Evolutionary conservation across 2,113 vertebrate species (phyloP).

Genomic region (Lynx canadensis): DNA sequence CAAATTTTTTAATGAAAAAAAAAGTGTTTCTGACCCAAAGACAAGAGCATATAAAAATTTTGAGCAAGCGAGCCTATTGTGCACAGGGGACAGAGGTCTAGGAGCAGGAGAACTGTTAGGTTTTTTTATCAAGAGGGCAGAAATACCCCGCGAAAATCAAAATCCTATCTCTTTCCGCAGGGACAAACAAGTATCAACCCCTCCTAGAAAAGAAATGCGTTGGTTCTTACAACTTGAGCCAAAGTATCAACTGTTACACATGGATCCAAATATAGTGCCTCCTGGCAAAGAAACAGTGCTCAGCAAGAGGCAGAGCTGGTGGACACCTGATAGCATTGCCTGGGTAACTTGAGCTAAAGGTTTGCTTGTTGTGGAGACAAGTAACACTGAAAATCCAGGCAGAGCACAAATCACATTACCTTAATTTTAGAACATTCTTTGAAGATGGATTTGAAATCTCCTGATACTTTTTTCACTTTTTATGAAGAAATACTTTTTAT

Average conservation of each 20-base stretch:
- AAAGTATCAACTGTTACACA: constrained; percentile 62
- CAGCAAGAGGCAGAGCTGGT: not conserved
- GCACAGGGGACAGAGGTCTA: not conserved
- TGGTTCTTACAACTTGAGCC: constrained; percentile 54
- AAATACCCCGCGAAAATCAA: not conserved
- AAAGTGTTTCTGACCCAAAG: constrained; percentile 31
- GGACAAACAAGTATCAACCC: not conserved
- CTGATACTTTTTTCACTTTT: not conserved
- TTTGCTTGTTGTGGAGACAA: constrained; percentile 70
- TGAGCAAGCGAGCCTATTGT: not conserved
- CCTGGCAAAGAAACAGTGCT: constrained; percentile 19
- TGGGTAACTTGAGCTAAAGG: constrained; percentile 38
- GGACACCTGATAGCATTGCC: constrained; percentile 55
- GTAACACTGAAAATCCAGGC: constrained; percentile 46
- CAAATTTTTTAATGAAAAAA: too few relatives aligned
- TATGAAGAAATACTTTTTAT: not conserved
- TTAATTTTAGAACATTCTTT: constrained; percentile 48
- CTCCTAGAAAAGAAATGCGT: constrained; percentile 55
- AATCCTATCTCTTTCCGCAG: constrained; percentile 9
- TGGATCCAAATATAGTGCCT: constrained; percentile 69
- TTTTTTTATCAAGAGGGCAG: not conserved
- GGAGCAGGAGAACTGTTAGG: constrained; percentile 5
- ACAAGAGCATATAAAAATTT: not conserved
- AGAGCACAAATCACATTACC: constrained; percentile 38
- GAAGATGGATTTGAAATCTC: constrained; percentile 37